phyloP scores from a whole-genome alignment of 2,888 invertebrate species.

The Idaea aversata region DNA sequence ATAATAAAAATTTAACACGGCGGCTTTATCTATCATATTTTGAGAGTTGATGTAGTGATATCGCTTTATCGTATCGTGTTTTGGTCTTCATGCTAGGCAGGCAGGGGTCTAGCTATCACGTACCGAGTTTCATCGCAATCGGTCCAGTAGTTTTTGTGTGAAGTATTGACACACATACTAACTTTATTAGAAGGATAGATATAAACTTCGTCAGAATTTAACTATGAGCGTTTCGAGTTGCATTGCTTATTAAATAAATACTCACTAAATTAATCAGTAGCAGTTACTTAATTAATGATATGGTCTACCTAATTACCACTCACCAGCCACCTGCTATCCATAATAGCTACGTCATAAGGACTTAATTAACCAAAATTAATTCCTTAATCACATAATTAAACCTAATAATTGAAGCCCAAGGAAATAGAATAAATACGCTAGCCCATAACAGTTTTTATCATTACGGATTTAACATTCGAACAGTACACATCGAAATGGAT shows the following conservation, averaged over 20 bases:
- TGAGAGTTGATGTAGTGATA: too few species aligned
- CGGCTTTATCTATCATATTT: too few species aligned
- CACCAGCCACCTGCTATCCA: not conserved
- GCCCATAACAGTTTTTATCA: not conserved
- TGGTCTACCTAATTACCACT: not conserved
- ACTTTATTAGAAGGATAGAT: too few species aligned
- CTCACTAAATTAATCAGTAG: constrained; percentile 2
- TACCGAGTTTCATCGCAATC: too few species aligned
- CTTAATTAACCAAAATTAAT: constrained; percentile 6
- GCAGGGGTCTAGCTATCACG: too few species aligned
- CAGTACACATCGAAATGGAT: constrained; percentile 40
- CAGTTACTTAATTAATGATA: constrained; percentile 10
- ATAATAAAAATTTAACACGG: too few species aligned
- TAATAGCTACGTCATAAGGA: not conserved
- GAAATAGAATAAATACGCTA: not conserved
- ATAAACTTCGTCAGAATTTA: too few species aligned
- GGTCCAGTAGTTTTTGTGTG: too few species aligned
- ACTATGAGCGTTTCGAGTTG: too few species aligned
- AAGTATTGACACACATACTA: too few species aligned
- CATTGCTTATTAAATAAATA: not conserved
- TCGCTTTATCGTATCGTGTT: too few species aligned
- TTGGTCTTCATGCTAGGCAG: too few species aligned
- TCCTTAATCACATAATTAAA: constrained; percentile 6
- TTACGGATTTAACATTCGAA: not conserved
- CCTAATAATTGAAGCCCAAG: constrained; percentile 7